Evolutionary conservation across 2,113 vertebrate species (phyloP).

Genomic region (Pholis gunnellus): DNA sequence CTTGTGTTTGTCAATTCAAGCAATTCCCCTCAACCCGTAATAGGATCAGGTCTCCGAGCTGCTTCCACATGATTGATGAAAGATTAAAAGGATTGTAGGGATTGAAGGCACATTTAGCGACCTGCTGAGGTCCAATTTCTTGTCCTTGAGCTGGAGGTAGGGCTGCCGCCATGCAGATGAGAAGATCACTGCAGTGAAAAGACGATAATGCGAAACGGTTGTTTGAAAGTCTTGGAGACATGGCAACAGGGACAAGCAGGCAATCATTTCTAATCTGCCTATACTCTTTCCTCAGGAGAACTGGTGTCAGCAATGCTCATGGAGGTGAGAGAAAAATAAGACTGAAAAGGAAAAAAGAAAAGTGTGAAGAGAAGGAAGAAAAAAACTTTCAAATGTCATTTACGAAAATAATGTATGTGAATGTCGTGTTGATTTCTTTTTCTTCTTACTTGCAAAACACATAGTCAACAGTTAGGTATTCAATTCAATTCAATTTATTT

Average conservation of each 20-base stretch:
- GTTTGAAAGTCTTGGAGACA: constrained; percentile 52
- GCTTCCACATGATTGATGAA: constrained; percentile 85
- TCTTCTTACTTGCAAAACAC: background rate
- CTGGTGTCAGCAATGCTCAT: constrained; percentile 26
- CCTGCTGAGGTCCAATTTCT: constrained; percentile 81
- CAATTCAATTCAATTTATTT: too few relatives aligned
- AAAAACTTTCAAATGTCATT: background rate
- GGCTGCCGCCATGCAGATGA: constrained; percentile 80
- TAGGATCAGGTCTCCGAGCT: constrained; percentile 78
- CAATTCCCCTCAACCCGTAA: constrained; percentile 76
- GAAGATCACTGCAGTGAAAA: constrained; percentile 68
- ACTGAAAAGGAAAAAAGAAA: constrained; percentile 26
- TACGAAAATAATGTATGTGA: background rate
- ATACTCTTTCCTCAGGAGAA: constrained; percentile 44
- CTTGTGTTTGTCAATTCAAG: constrained; percentile 72
- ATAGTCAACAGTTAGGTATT: background rate
- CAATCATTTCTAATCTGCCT: constrained; percentile 72
- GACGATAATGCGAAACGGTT: constrained; percentile 66
- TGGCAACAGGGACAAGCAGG: constrained; percentile 56
- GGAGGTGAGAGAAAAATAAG: constrained; percentile 28
- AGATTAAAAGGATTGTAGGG: constrained; percentile 87
- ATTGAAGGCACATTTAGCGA: constrained; percentile 84
- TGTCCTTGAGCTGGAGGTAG: constrained; percentile 62
- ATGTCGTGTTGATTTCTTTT: constrained; percentile 9
- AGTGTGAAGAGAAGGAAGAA: background rate